A percentile compares a stretch with the other conserved stretches of the same genome.
Conservation (phyloP, 2,888 invertebrate species). For the Mystacides longicornis region DNA sequence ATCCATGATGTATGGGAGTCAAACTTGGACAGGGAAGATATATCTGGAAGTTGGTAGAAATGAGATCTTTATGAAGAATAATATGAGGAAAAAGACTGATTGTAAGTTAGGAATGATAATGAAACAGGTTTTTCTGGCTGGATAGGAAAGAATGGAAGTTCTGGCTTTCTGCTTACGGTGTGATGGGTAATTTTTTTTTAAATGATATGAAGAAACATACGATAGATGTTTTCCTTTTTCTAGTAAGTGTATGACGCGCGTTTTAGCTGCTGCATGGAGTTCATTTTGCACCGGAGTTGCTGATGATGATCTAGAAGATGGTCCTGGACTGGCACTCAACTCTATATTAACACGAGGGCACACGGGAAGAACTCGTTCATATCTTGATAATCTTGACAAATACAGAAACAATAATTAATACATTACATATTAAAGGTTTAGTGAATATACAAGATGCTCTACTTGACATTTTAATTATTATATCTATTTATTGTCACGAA, state of each 20-base stretch:
- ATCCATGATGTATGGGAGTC: no score
- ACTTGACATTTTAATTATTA: background rate
- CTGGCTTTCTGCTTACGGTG: no score
- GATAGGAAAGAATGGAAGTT: no score
- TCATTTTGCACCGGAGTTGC: slow-evolving; percentile 2
- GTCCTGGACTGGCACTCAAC: slow-evolving; percentile 8
- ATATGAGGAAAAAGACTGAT: no score
- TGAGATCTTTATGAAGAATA: no score
- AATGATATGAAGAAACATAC: slow-evolving; percentile 39
- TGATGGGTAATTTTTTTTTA: background rate
- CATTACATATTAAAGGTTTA: background rate
- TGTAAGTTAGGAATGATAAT: no score
- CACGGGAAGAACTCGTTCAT: slow-evolving; percentile 23
- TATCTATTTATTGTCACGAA: background rate
- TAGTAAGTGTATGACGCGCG: slow-evolving; percentile 53
- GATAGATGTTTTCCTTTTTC: slow-evolving; percentile 59
- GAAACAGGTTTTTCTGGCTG: no score
- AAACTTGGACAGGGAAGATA: no score
- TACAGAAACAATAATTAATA: background rate
- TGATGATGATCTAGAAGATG: slow-evolving; percentile 4
- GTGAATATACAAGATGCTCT: background rate
- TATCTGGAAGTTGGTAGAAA: no score
- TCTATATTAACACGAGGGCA: slow-evolving; percentile 22
- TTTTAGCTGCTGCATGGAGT: slow-evolving; percentile 38
- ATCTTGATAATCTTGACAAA: slow-evolving; percentile 20